Evolutionary conservation across 2,113 vertebrate genomes (phyloP).

Genomic region (Anguilla japonica): DNA sequence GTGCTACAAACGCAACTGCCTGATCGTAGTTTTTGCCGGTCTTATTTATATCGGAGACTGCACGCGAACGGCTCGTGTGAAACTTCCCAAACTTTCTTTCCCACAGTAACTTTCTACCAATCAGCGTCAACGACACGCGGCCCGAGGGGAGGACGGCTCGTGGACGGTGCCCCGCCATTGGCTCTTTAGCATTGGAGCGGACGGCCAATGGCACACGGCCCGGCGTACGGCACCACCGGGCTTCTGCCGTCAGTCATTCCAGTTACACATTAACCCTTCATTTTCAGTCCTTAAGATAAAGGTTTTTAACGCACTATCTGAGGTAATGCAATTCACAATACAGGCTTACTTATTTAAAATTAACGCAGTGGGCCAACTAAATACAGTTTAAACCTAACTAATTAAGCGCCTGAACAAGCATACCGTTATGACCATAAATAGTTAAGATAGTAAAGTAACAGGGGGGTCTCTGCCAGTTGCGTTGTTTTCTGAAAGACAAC

Average conservation of each 20-base stretch:
- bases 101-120: slow-evolving; percentile 78
- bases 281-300: not conserved
- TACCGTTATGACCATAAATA: not conserved
- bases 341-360: not conserved
- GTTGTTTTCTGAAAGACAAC: not conserved
- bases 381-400: not conserved
- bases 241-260: slow-evolving; percentile 76
- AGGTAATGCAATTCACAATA: not conserved
- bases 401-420: not conserved
- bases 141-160: slow-evolving; percentile 67
- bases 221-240: slow-evolving; percentile 78
- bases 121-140: slow-evolving; percentile 72
- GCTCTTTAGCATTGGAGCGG: slow-evolving; percentile 75
- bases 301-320: slow-evolving; percentile 38
- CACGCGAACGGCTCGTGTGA: slow-evolving; percentile 90
- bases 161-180: slow-evolving; percentile 76
- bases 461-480: not conserved
- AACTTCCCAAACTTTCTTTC: slow-evolving; percentile 75
- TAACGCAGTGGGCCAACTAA: not conserved
- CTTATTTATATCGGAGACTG: slow-evolving; percentile 79
- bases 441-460: not conserved
- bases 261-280: slow-evolving; percentile 75
- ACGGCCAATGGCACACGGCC: slow-evolving; percentile 85
- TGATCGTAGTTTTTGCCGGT: slow-evolving; percentile 58
- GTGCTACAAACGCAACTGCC: slow-evolving; percentile 48